These are phyloP conservation scores for Percina caprodes DNA, from an alignment of 2,113 vertebrate species.

Conservation along the genomic window DNA sequence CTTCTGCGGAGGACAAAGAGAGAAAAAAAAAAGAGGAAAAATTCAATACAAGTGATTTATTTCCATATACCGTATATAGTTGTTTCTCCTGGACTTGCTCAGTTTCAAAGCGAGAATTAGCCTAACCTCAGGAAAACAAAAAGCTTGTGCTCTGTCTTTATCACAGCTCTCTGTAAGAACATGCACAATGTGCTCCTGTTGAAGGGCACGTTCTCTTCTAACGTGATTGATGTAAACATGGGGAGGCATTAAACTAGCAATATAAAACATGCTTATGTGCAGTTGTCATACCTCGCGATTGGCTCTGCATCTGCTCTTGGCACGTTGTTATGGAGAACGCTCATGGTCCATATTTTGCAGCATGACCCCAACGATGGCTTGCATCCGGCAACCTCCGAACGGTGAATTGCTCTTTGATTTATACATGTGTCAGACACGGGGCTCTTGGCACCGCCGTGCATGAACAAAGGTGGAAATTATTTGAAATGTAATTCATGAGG, in stretches of 20 bases:
- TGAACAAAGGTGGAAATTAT: conserved; percentile 73
- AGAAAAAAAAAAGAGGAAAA: conserved; percentile 16
- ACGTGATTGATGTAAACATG: conserved; percentile 60
- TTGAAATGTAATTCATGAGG: conserved; percentile 68
- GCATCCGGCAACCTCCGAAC: conserved; percentile 53
- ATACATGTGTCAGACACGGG: conserved; percentile 55
- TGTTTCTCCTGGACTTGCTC: conserved; percentile 14
- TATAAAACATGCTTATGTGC: conserved; percentile 61
- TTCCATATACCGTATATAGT: conserved; percentile 21
- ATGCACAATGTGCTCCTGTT: background rate
- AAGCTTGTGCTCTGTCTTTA: conserved; percentile 2
- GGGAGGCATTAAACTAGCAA: conserved; percentile 46
- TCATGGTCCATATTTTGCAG: conserved; percentile 51
- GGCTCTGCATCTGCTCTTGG: conserved; percentile 50
- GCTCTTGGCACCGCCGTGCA: conserved; percentile 53
- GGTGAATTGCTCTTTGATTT: conserved; percentile 66
- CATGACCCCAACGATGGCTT: conserved; percentile 40
- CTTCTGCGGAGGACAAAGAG: conserved; percentile 31
- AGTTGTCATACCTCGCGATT: conserved; percentile 35
- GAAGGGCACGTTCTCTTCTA: conserved; percentile 50
- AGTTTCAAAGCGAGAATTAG: conserved; percentile 21
- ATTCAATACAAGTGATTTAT: conserved; percentile 49
- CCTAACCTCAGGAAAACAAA: conserved; percentile 27
- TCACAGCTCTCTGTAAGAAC: background rate
- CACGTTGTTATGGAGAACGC: background rate